These are phyloP conservation scores for Megamerina dolium DNA, from an alignment of 2,888 invertebrate species.

Conservation along the genomic window DNA sequence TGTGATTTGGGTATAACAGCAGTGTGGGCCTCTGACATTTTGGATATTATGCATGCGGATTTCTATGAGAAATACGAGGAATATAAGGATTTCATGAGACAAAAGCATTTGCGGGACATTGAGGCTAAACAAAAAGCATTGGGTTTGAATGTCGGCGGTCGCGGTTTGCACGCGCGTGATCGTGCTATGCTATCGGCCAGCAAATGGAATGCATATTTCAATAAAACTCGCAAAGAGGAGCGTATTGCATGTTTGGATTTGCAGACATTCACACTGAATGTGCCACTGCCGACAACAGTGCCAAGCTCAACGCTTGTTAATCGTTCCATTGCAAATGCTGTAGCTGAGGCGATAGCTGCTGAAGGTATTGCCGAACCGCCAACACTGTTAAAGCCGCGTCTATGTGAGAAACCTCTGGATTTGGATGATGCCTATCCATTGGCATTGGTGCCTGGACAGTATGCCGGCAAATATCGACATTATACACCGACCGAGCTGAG, in stretches of 20 bases:
- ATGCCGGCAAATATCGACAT: slow-evolving; percentile 73
- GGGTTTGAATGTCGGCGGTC: slow-evolving; percentile 40
- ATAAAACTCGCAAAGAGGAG: slow-evolving; percentile 67
- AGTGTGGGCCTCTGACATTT: slow-evolving; percentile 83
- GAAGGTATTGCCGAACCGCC: slow-evolving; percentile 33
- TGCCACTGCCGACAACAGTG: slow-evolving; percentile 58
- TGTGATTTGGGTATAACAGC: slow-evolving; percentile 92
- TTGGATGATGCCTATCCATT: slow-evolving; percentile 74
- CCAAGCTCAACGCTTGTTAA: slow-evolving; percentile 35
- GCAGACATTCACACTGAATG: slow-evolving; percentile 82
- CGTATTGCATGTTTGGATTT: slow-evolving; percentile 83
- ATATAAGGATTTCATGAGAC: slow-evolving; percentile 58
- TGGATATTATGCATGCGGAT: slow-evolving; percentile 92
- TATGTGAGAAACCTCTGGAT: slow-evolving; percentile 21
- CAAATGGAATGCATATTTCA: slow-evolving; percentile 83
- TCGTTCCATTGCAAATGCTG: slow-evolving; percentile 33
- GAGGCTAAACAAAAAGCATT: slow-evolving; percentile 62
- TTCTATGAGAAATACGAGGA: slow-evolving; percentile 94
- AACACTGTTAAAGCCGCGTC: slow-evolving; percentile 23
- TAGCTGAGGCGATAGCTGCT: slow-evolving; percentile 26
- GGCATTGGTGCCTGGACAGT: slow-evolving; percentile 94
- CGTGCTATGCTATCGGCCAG: slow-evolving; percentile 80
- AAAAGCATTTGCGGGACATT: slow-evolving; percentile 62
- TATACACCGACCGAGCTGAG: slow-evolving; percentile 77
- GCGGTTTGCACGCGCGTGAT: slow-evolving; percentile 58